Conservation (phyloP, 2,888 invertebrate genomes). For the Rhogogaster chlorosoma region DNA sequence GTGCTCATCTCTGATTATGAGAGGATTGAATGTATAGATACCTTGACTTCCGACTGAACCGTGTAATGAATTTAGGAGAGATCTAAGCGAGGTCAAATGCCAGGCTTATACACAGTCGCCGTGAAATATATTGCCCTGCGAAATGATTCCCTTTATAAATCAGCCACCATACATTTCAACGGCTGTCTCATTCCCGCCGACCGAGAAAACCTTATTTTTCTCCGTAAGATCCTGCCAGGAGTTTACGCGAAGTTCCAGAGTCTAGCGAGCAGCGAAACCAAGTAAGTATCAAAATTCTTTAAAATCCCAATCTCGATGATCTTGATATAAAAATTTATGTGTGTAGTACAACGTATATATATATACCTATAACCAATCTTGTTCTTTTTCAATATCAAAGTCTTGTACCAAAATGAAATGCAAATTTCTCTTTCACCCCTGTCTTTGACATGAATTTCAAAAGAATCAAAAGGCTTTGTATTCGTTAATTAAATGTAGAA, state of each 20-base stretch:
- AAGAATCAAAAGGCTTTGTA: constrained; percentile 32
- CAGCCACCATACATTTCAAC: constrained; percentile 73
- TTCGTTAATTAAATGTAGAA: constrained; percentile 27
- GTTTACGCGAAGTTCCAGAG: not conserved
- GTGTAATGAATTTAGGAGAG: constrained; percentile 48
- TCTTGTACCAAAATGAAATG: constrained; percentile 11
- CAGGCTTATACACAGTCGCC: constrained; percentile 41
- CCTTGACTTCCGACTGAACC: constrained; percentile 29
- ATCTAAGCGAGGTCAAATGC: constrained; percentile 46
- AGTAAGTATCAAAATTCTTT: not conserved
- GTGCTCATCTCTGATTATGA: not conserved
- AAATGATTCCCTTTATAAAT: constrained; percentile 76
- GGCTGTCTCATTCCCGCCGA: constrained; percentile 61
- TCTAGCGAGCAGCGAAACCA: not conserved
- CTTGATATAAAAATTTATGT: not conserved
- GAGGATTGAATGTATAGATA: constrained; percentile 38
- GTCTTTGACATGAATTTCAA: constrained; percentile 13
- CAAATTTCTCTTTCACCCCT: not conserved
- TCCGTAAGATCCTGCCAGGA: not conserved
- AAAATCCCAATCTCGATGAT: not conserved
- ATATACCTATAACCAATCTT: not conserved
- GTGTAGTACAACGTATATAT: not conserved
- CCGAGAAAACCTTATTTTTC: constrained; percentile 48
- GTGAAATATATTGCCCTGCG: constrained; percentile 67
- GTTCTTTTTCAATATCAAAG: constrained; percentile 1